Conservation (phyloP, 2,797 vertebrate species). For the Sebastes umbrosus region DNA sequence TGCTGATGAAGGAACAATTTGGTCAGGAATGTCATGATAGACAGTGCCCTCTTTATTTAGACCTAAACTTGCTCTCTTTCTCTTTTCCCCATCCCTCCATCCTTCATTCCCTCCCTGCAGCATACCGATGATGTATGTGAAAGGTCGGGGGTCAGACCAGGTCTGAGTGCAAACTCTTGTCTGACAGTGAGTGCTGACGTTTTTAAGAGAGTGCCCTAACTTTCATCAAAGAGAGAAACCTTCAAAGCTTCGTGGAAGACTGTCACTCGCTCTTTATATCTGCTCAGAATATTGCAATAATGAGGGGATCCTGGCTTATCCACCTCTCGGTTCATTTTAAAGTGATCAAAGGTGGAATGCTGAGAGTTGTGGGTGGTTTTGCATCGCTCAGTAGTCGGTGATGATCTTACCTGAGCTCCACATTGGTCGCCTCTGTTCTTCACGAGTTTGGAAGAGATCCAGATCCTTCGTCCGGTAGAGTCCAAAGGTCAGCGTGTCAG, state of each 20-base stretch:
- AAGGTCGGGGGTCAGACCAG: conserved; percentile 44
- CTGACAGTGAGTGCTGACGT: conserved; percentile 30
- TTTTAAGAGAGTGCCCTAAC: conserved; percentile 17
- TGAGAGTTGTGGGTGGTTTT: conserved; percentile 10
- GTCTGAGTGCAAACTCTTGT: conserved; percentile 17
- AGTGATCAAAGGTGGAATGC: conserved; percentile 64
- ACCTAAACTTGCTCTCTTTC: background rate
- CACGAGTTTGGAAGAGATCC: conserved; percentile 37
- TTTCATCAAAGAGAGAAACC: conserved; percentile 52
- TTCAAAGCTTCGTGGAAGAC: conserved; percentile 39
- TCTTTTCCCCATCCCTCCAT: background rate
- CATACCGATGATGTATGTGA: conserved; percentile 13
- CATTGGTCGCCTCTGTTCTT: conserved; percentile 59
- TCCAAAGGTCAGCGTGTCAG: conserved; percentile 44
- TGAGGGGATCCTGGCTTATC: conserved; percentile 44
- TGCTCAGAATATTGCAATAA: conserved; percentile 54
- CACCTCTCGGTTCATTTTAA: conserved; percentile 38
- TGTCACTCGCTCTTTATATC: conserved; percentile 42
- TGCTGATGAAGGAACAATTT: background rate
- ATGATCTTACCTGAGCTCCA: conserved; percentile 78
- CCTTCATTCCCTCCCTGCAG: conserved; percentile 8
- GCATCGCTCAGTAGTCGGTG: conserved; percentile 14
- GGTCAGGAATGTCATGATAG: background rate
- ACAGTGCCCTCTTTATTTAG: background rate
- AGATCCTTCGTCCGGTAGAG: conserved; percentile 10